Conservation (phyloP, 2,797 vertebrate genomes). For the Acrossocheilus fasciatus region DNA sequence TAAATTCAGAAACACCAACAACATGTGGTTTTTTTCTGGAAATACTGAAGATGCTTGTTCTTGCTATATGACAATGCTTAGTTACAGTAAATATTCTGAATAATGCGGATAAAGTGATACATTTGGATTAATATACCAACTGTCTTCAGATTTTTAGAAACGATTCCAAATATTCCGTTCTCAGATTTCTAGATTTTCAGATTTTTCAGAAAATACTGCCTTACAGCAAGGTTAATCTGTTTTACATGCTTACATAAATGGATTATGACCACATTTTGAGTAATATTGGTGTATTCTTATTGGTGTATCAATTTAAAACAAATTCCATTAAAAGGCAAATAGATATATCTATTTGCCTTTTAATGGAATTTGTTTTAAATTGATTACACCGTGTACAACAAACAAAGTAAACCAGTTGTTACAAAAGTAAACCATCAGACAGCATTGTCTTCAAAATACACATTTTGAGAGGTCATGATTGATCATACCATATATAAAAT, state of each 20-base stretch:
- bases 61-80: neutral
- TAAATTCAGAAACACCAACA: neutral
- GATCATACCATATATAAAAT: neutral
- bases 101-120: neutral
- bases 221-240: neutral
- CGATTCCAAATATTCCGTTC: neutral
- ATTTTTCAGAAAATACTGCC: neutral
- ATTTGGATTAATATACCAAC: neutral
- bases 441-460: neutral
- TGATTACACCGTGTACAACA: too few species aligned
- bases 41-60: neutral
- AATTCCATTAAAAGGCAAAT: neutral
- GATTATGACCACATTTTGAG: neutral
- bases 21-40: neutral
- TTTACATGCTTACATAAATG: neutral
- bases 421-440: conserved; percentile 2
- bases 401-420: neutral
- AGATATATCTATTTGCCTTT: neutral
- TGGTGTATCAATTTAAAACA: too few species aligned
- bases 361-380: neutral
- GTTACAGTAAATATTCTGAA: neutral
- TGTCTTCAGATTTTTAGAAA: neutral
- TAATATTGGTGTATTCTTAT: neutral
- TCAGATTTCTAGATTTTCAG: too few species aligned
- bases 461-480: neutral